A percentile compares a stretch with the other conserved stretches of the same genome.
These are phyloP conservation scores for Dynastes grantii DNA, from an alignment of 2,888 invertebrate genomes.

Conservation along the genomic window DNA sequence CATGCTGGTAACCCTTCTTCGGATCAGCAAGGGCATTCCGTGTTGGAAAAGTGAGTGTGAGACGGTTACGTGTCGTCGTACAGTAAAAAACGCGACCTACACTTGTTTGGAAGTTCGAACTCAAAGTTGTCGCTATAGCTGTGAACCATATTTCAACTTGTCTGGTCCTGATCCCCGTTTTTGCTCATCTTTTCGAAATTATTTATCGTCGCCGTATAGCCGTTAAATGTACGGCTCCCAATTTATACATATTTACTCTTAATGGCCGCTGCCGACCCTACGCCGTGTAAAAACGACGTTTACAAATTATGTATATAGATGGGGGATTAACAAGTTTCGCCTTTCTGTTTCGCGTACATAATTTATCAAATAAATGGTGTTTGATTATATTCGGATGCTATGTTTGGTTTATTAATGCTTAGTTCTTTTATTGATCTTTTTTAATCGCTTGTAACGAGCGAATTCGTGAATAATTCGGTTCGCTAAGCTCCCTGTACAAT, in stretches of 20 bases:
- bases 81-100: constrained; percentile 1
- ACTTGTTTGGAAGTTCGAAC: background rate
- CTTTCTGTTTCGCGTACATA: background rate
- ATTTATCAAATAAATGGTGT: constrained; percentile 12
- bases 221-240: constrained; percentile 10
- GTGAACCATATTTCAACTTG: constrained; percentile 6
- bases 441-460: background rate
- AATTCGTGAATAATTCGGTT: too few species aligned
- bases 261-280: background rate
- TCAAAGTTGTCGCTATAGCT: background rate
- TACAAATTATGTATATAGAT: constrained; percentile 10
- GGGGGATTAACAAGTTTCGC: constrained; percentile 3
- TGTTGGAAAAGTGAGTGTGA: background rate
- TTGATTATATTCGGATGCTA: constrained; percentile 3
- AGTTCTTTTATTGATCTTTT: background rate
- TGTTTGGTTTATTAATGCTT: background rate
- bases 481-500: too few species aligned
- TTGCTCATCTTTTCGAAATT: constrained; percentile 3
- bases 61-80: background rate
- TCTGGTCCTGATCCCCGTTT: background rate
- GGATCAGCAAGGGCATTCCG: background rate
- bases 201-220: constrained; percentile 4
- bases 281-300: background rate
- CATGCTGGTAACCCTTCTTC: background rate
- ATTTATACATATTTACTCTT: constrained; percentile 10